Conservation (phyloP, 37 sponge, comb jelly and placozoan genomes). For the Beroe forskalii region DNA sequence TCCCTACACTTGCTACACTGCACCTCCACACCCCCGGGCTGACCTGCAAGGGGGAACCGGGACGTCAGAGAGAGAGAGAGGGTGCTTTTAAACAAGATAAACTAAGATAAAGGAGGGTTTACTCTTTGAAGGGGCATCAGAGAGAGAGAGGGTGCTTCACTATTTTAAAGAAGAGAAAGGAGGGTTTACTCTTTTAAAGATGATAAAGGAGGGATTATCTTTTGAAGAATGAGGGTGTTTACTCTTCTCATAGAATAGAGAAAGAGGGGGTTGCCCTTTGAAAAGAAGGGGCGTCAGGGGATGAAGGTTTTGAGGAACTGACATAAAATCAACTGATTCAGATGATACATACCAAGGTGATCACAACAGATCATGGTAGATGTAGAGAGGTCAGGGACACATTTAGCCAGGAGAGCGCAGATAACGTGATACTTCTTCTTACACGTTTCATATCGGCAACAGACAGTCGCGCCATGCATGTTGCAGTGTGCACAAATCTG, state of each 20-base stretch:
- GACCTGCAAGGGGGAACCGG: not conserved
- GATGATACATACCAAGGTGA: slow-evolving; percentile 23
- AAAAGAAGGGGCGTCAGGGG: no score
- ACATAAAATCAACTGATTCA: no score
- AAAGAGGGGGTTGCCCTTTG: no score
- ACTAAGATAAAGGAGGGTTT: no score
- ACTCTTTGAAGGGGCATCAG: no score
- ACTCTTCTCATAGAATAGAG: no score
- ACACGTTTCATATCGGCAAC: slow-evolving; percentile 24
- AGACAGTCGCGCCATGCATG: slow-evolving; percentile 42
- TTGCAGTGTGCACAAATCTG: slow-evolving; percentile 45
- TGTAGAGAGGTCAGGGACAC: slow-evolving; percentile 30
- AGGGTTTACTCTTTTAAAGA: no score
- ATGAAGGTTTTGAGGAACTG: no score
- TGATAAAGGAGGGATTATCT: no score
- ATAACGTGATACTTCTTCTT: slow-evolving; percentile 50
- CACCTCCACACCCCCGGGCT: not conserved
- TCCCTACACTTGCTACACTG: slow-evolving; percentile 56
- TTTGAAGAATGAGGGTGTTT: no score
- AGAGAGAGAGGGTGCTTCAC: no score
- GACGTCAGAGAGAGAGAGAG: slow-evolving; percentile 3
- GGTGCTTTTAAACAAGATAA: not conserved
- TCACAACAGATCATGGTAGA: slow-evolving; percentile 57
- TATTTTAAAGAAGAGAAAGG: no score
- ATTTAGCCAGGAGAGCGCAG: slow-evolving; percentile 6